These are phyloP conservation scores for Sylvietta virens DNA, from an alignment of 2,113 vertebrate genomes.

Conservation along the genomic window DNA sequence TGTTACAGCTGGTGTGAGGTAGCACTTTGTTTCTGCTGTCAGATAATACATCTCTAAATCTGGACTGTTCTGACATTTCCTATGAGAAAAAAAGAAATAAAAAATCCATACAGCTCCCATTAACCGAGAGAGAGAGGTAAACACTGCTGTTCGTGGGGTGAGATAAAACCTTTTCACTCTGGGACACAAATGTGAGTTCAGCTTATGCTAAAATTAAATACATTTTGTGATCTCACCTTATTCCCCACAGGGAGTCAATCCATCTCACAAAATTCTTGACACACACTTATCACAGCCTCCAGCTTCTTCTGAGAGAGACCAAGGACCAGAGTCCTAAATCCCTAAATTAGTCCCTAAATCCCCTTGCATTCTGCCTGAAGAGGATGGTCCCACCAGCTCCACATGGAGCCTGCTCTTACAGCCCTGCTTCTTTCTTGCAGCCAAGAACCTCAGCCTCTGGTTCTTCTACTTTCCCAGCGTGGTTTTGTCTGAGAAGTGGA, in stretches of 20 bases:
- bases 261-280: not conserved
- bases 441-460: not conserved
- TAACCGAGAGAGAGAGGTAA: not conserved
- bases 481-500: not conserved
- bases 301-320: not conserved
- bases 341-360: not conserved
- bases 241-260: not conserved
- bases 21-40: constrained; percentile 29
- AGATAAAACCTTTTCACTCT: constrained; percentile 36
- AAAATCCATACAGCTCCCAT: constrained; percentile 12
- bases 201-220: constrained; percentile 9
- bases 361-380: not conserved
- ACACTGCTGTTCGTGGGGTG: not conserved
- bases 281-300: not conserved
- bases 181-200: constrained; percentile 22
- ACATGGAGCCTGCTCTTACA: not conserved
- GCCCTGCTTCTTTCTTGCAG: not conserved
- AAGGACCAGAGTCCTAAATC: not conserved
- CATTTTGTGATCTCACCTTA: not conserved
- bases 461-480: not conserved
- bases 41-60: constrained; percentile 6
- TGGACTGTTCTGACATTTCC: constrained; percentile 11
- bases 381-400: not conserved
- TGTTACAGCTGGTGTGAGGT: not conserved
- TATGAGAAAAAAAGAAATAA: not conserved